A percentile compares a stretch with the other conserved stretches of the same genome.
Evolutionary conservation across 2,888 invertebrate species (phyloP).

Genomic region (Agrilus biguttatus): DNA sequence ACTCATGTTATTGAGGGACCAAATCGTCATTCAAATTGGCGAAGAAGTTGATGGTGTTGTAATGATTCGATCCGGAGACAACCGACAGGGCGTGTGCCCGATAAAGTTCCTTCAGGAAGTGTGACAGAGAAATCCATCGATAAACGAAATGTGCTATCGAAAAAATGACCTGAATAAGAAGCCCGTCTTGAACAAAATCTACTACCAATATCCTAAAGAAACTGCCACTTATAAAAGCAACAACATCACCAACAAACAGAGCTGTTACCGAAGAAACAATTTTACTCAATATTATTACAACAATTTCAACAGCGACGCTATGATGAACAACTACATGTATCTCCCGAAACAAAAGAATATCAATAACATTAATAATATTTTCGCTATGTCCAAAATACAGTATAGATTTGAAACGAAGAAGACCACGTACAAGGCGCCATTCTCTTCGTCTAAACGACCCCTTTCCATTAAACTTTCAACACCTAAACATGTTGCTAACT

Average conservation of each 20-base stretch:
- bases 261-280: slow-evolving; percentile 21
- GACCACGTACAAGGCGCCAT: slow-evolving; percentile 33
- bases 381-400: slow-evolving; percentile 15
- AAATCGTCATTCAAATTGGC: slow-evolving; percentile 86
- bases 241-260: slow-evolving; percentile 10
- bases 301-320: slow-evolving; percentile 25
- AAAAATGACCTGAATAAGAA: slow-evolving; percentile 11
- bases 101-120: slow-evolving; percentile 88
- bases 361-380: slow-evolving; percentile 27
- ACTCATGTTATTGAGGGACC: slow-evolving; percentile 71
- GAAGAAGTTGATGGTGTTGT: slow-evolving; percentile 90
- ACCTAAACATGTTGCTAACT: slow-evolving; percentile 28
- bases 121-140: slow-evolving; percentile 48
- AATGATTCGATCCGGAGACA: slow-evolving; percentile 83
- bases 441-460: slow-evolving; percentile 37
- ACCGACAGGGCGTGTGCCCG: slow-evolving; percentile 88
- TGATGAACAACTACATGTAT: slow-evolving; percentile 21
- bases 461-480: slow-evolving; percentile 31
- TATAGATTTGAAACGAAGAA: slow-evolving; percentile 13
- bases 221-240: slow-evolving; percentile 16
- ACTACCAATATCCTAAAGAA: slow-evolving; percentile 22
- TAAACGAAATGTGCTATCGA: slow-evolving; percentile 4
- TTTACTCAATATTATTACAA: slow-evolving; percentile 31
- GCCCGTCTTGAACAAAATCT: slow-evolving; percentile 20
- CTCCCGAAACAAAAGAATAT: slow-evolving; percentile 20